Evolutionary conservation across 2,888 invertebrate species (phyloP).

Genomic region (Rhynchonema sp.): DNA sequence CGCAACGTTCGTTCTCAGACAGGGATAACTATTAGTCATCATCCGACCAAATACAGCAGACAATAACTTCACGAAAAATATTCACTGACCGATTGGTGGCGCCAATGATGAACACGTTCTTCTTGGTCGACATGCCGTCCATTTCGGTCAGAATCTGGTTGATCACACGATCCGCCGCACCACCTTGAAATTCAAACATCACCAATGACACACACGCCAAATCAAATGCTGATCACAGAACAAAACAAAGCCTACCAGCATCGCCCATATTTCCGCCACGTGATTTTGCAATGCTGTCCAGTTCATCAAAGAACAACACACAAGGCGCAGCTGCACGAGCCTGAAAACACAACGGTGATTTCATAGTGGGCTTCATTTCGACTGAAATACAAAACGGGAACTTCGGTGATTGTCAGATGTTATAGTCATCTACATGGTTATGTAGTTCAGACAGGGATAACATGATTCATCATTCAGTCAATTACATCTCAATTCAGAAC

Average conservation of each 20-base stretch:
- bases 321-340: slow-evolving; percentile 96
- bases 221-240: too few species aligned
- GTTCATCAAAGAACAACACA: slow-evolving; percentile 95
- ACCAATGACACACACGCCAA: neutral
- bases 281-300: slow-evolving; percentile 97
- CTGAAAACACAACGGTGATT: too few species aligned
- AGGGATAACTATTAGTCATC: neutral
- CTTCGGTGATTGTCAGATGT: too few species aligned
- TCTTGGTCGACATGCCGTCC: slow-evolving; percentile 99
- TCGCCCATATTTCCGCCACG: slow-evolving; percentile 92
- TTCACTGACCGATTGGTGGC: slow-evolving; percentile 59
- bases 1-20: too few species aligned
- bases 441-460: too few species aligned
- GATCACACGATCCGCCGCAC: slow-evolving; percentile 94
- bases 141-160: slow-evolving; percentile 99
- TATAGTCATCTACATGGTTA: too few species aligned
- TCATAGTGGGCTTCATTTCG: too few species aligned
- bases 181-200: slow-evolving; percentile 42
- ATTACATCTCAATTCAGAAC: too few species aligned
- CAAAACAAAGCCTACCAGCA: slow-evolving; percentile 41
- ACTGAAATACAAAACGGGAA: too few species aligned
- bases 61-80: neutral
- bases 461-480: too few species aligned
- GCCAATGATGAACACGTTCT: slow-evolving; percentile 98
- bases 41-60: neutral